Conservation (phyloP, 1,140 invertebrate species). For the Mizuhopecten yessoensis region DNA sequence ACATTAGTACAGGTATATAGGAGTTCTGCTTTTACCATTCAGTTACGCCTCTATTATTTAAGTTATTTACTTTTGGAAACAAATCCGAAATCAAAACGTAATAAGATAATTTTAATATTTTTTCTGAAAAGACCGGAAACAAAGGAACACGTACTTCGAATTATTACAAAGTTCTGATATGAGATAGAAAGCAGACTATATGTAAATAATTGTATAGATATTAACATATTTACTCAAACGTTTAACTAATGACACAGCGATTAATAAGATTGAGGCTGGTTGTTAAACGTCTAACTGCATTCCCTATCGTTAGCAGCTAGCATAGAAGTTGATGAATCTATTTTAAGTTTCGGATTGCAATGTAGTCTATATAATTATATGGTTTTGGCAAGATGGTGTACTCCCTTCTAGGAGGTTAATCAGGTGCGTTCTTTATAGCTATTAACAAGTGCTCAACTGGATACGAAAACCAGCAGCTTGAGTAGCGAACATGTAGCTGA, state of each 20-base stretch:
- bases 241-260: not conserved
- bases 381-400: not conserved
- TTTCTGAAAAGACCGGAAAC: too few species aligned
- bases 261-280: not conserved
- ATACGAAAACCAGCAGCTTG: not conserved
- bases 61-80: too few species aligned
- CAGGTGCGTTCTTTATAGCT: not conserved
- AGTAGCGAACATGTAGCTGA: too few species aligned
- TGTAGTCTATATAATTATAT: constrained; percentile 25
- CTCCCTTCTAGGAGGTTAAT: not conserved
- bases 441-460: not conserved
- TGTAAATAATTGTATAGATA: not conserved
- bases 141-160: too few species aligned
- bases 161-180: too few species aligned
- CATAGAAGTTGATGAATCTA: not conserved
- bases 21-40: too few species aligned
- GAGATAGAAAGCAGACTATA: not conserved
- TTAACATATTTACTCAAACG: not conserved
- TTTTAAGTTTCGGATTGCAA: not conserved
- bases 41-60: too few species aligned
- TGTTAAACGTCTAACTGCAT: not conserved
- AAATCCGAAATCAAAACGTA: too few species aligned
- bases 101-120: too few species aligned
- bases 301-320: not conserved
- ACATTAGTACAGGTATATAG: too few species aligned